Evolutionary conservation across 2,888 invertebrate genomes (phyloP), one percentile per base, ranked within the genome.

Genomic region (Stenurella melanura): DNA sequence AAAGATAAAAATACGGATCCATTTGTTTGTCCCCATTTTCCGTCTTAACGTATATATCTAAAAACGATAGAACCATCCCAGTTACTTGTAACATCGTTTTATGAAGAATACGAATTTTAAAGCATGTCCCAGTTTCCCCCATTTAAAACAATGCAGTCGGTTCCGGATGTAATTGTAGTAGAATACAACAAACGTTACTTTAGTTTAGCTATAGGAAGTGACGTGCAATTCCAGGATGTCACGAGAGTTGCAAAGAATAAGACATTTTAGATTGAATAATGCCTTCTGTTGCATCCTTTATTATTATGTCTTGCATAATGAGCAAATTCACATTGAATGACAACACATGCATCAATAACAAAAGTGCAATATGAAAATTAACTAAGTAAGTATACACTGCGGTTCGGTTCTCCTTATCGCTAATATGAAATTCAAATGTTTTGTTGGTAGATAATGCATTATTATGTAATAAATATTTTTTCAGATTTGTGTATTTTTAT

Each of bases 211-310:
- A 73, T 81, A 82, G 84, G 83, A 83, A 84, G 81, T 83, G 84
- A 85, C 85, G 86, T 84, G 81, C 78, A 77, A 74, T 82, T 79
- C 81, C 84, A 86, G 87, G 87, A 87, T 86, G 87, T 86, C 85
- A 85, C 86, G 86, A 83, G 83, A 80, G 75, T 80, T 73, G 79
- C 75, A 73, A 77, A 78, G 81, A 84, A 82, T 82, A 82, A 79
- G 81, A 83, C 79, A 78, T 77, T 80, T 74, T 81, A 84, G 83
- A 85, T 85, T 85, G 83, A 82, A 85, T 85, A 85, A 83, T 83
- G 80, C 77, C 80, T 64, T 58, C 67, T 75, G 79, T 76, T 83
- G 82, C 83, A 85, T 83, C 81, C 78, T 84, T 81, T 81, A 80
- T 83, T 80, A 81, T 82, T 26, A 18, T 57, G 54, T 38, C 7